These are phyloP conservation scores for Apomyelois bistriatella DNA, from an alignment of 2,888 invertebrate species.

Conservation along the genomic window DNA sequence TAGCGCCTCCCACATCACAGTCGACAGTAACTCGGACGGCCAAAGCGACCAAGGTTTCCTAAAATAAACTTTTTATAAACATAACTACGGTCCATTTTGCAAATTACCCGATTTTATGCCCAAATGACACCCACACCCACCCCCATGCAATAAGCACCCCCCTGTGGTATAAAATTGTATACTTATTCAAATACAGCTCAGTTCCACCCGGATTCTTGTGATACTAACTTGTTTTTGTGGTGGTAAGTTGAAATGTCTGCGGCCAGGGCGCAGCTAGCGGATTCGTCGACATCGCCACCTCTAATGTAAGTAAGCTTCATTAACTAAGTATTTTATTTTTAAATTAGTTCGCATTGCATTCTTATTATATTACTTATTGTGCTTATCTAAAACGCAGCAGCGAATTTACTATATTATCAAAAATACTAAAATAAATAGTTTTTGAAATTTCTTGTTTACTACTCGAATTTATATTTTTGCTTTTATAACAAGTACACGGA, in stretches of 20 bases:
- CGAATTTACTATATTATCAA: too few species aligned
- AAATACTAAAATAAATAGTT: too few species aligned
- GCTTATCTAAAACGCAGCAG: too few species aligned
- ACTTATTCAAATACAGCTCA: slow-evolving; percentile 33
- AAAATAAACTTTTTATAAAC: slow-evolving; percentile 32
- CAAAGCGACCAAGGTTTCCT: slow-evolving; percentile 10
- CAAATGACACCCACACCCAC: not conserved
- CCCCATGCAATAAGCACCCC: slow-evolving; percentile 36
- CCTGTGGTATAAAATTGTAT: slow-evolving; percentile 57
- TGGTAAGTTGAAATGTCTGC: slow-evolving; percentile 49
- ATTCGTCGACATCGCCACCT: slow-evolving; percentile 84
- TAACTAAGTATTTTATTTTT: not conserved
- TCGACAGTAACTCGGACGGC: slow-evolving; percentile 24
- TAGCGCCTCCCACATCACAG: slow-evolving; percentile 50
- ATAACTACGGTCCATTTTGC: slow-evolving; percentile 8
- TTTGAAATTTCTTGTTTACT: too few species aligned
- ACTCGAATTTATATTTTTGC: too few species aligned
- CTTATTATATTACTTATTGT: not conserved
- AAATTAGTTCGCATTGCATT: not conserved
- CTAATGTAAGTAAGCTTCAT: slow-evolving; percentile 69
- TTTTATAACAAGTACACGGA: too few species aligned
- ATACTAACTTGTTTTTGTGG: slow-evolving; percentile 9
- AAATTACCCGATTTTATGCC: not conserved
- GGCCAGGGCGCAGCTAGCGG: slow-evolving; percentile 82
- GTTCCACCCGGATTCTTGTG: slow-evolving; percentile 32